Conservation (phyloP, 2,113 vertebrate species). For the Thryonomys swinderianus region DNA sequence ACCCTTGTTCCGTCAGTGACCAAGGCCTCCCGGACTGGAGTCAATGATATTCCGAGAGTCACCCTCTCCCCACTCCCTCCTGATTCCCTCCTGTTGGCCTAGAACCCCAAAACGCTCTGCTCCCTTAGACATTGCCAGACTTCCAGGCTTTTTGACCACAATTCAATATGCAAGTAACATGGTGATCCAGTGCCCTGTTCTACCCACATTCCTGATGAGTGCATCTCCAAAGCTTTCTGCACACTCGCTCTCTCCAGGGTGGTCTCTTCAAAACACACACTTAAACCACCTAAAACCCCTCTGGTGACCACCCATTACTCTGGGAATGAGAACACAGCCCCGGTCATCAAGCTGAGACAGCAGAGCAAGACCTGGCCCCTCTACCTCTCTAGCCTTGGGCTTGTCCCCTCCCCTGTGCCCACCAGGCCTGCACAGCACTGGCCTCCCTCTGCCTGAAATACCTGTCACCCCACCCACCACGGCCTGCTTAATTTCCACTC, state of each 20-base stretch:
- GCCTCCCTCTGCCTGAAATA: rapidly evolving
- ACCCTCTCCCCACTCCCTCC: not conserved
- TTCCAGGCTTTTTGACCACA: not conserved
- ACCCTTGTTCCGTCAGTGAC: not conserved
- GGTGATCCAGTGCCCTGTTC: not conserved
- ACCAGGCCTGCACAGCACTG: too few species aligned
- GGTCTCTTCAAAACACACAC: not conserved
- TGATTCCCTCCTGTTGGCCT: not conserved
- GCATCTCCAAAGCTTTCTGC: not conserved
- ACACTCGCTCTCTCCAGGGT: not conserved
- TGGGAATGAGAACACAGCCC: not conserved
- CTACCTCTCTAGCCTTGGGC: rapidly evolving
- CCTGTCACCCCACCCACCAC: not conserved
- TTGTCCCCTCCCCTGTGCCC: not conserved
- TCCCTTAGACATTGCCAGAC: not conserved
- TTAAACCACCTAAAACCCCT: not conserved
- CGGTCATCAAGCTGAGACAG: not conserved
- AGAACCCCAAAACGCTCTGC: not conserved
- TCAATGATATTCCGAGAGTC: not conserved
- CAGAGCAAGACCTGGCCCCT: not conserved
- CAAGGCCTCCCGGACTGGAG: too few species aligned
- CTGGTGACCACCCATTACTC: not conserved
- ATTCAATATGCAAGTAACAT: not conserved
- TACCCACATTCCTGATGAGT: rapidly evolving
- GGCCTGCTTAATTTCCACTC: not conserved